phyloP scores from a whole-genome alignment of 1,140 invertebrate genomes.

The Neodiprion lecontei region DNA sequence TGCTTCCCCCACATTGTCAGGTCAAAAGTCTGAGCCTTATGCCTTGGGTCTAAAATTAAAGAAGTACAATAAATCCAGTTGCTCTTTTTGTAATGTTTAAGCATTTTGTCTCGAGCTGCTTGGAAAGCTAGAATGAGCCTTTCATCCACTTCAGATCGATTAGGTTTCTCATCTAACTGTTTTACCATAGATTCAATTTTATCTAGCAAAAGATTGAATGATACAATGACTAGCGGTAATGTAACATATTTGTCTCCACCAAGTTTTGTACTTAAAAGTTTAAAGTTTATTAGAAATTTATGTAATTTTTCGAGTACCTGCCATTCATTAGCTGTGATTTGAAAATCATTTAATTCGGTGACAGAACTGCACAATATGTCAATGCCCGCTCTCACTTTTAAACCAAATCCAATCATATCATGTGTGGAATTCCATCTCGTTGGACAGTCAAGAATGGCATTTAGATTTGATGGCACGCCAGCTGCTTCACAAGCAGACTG shows the following conservation, averaged over 20 bases:
- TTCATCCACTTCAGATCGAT: slow-evolving; percentile 41
- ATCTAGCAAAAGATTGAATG: slow-evolving; percentile 48
- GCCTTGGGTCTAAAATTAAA: slow-evolving; percentile 50
- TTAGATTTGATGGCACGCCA: slow-evolving; percentile 23
- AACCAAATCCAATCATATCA: slow-evolving; percentile 26
- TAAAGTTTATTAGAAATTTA: slow-evolving; percentile 46
- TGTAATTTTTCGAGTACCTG: slow-evolving; percentile 38
- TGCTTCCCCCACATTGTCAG: slow-evolving; percentile 44
- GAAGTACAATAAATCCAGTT: slow-evolving; percentile 51
- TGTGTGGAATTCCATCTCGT: slow-evolving; percentile 1
- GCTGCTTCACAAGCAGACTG: slow-evolving; percentile 40
- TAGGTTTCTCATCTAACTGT: slow-evolving; percentile 30
- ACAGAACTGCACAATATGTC: slow-evolving; percentile 35
- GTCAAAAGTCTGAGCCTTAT: slow-evolving; percentile 50
- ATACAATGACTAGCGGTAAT: slow-evolving; percentile 42
- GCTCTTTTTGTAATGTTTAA: slow-evolving; percentile 47
- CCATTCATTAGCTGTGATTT: slow-evolving; percentile 40
- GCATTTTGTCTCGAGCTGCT: slow-evolving; percentile 47
- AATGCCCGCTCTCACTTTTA: slow-evolving; percentile 27
- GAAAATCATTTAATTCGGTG: slow-evolving; percentile 40
- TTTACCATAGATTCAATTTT: slow-evolving; percentile 44
- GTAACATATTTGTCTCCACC: slow-evolving; percentile 47
- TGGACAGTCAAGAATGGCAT: not conserved
- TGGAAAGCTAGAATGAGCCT: slow-evolving; percentile 44
- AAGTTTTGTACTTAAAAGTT: slow-evolving; percentile 40